These are phyloP conservation scores for Thaumetopoea pityocampa DNA, from an alignment of 1,140 invertebrate genomes.

Conservation along the genomic window DNA sequence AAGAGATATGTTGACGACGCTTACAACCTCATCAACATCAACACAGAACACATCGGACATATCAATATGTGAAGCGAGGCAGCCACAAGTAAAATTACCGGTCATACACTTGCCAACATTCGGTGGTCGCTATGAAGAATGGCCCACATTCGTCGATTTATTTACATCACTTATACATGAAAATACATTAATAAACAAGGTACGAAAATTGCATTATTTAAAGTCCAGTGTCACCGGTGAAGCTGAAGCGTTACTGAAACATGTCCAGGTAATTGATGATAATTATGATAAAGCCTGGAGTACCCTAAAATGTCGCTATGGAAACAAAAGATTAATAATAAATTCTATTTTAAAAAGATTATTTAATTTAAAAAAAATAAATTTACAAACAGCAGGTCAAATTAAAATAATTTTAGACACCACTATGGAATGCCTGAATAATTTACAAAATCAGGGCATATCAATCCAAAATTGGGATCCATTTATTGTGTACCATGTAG, in stretches of 20 bases:
- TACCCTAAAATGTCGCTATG: conserved; percentile 12
- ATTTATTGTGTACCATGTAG: background rate
- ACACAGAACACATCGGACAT: conserved; percentile 1
- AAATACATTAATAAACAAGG: conserved; percentile 10
- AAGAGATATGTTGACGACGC: conserved; percentile 13
- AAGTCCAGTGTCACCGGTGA: conserved; percentile 14
- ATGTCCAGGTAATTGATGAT: conserved; percentile 9
- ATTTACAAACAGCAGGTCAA: background rate
- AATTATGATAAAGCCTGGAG: conserved; percentile 17
- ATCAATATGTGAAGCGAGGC: conserved; percentile 7
- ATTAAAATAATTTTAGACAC: conserved; percentile 10
- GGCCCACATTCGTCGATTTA: conserved; percentile 14
- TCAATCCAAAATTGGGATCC: background rate
- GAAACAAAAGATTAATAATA: conserved; percentile 14
- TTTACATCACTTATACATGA: conserved; percentile 18
- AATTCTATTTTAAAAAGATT: conserved; percentile 12
- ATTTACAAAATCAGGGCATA: conserved; percentile 4
- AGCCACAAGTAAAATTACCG: no score
- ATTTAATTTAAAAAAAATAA: conserved; percentile 8
- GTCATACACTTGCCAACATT: conserved; percentile 16
- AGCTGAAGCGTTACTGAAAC: conserved; percentile 11
- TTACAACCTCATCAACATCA: conserved; percentile 1
- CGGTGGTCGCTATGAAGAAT: conserved; percentile 5
- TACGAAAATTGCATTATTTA: conserved; percentile 20
- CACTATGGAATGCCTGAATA: conserved; percentile 13